Evolutionary conservation across 2,113 vertebrate species (phyloP).

Genomic region (Azemiops feae): DNA sequence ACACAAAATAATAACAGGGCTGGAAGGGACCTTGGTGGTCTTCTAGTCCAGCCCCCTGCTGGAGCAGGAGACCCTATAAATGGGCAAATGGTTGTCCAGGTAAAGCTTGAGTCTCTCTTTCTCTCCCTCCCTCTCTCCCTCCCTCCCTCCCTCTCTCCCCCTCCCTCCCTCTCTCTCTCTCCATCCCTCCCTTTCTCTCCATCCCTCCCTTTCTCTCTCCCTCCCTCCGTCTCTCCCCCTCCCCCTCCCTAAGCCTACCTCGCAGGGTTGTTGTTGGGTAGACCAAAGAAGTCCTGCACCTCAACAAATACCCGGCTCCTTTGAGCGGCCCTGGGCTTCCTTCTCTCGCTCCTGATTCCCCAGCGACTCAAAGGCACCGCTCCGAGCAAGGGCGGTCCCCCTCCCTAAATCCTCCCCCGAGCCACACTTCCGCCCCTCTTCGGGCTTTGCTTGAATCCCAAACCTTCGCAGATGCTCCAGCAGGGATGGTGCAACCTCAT

Average conservation of each 20-base stretch:
- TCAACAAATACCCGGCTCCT: not conserved
- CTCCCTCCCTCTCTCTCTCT: no score
- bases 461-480: not conserved
- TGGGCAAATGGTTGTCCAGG: not conserved
- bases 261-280: not conserved
- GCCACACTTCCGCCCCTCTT: not conserved
- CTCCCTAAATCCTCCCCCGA: not conserved
- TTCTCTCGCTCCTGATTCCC: not conserved
- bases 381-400: not conserved
- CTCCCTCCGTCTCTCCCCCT: no score
- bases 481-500: no score
- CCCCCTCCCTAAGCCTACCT: not conserved
- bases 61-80: not conserved
- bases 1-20: not conserved
- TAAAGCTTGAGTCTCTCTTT: not conserved
- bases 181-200: no score
- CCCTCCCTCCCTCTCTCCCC: no score
- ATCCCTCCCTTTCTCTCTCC: no score
- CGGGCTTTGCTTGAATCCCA: not conserved
- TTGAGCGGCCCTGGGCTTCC: not conserved
- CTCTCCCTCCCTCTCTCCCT: no score
- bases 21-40: not conserved
- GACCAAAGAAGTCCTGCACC: not conserved
- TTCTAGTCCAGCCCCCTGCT: not conserved
- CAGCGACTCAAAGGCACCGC: not conserved